Evolutionary conservation across 2,888 invertebrate genomes (phyloP), one percentile per base, ranked within the genome.

Genomic region (Mythimna loreyi): DNA sequence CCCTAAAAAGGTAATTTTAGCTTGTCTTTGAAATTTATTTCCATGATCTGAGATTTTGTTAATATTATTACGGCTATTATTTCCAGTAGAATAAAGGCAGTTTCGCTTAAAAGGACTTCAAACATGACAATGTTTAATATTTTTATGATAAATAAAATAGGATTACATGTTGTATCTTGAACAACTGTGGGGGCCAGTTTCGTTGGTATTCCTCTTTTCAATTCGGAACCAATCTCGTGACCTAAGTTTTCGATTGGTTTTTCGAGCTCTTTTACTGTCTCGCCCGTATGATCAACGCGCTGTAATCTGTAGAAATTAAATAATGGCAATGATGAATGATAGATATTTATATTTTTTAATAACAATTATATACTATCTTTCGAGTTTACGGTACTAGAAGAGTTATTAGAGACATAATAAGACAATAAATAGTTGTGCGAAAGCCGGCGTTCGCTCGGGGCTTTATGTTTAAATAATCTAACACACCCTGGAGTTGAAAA

Each of bases 221-320:
- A 83, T 80, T 93, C 93, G 0, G 87, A 19, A 7, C 67, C 60
- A 71, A 93, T 93, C 69, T 87, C 69, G 21, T 82, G 21, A 25
- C 86, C 61, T n/a, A 94, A 79, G 2, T 83, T 65, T 52, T 86
- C 84, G 23, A 79, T 19, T 19, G 75, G 43, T 9, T 30, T 6
- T 5, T 50, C 25, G 13, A 50, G 25, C 5, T 47, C 13, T 11
- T 9, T 5, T 21, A 28, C 8, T 19, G 65, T 7, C 2, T 45
- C 43, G 8, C n/a, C 28, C 11, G 7, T 23, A 16, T 30, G 1
- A 21, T 30, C 45, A 8, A 3, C 1, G 16, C 3, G 5, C 23
- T 40, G 9, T 65, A 70, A 19, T 3, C 70, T 70, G 66, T 25
- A 11, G 7, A 74, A 25, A 53, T 21, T 11, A 52, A 52, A 45